Conservation (phyloP, 2,113 vertebrate genomes). For the Dissostichus mawsoni region DNA sequence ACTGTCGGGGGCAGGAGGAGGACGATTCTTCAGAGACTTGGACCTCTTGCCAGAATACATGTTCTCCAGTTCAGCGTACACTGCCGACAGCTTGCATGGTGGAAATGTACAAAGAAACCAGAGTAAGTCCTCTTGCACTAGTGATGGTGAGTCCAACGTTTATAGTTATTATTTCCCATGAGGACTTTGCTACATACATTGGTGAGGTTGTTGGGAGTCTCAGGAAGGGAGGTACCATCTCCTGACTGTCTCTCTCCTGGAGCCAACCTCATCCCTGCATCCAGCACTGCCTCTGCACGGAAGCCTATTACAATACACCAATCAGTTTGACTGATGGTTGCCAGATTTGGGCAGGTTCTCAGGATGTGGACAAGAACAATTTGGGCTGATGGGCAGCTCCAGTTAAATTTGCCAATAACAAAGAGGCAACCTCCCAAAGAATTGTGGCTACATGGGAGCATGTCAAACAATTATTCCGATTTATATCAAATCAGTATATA, state of each 20-base stretch:
- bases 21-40: constrained; percentile 81
- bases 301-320: constrained; percentile 68
- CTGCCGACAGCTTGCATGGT: constrained; percentile 89
- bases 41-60: constrained; percentile 90
- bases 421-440: neutral
- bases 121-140: constrained; percentile 29
- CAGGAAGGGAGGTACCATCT: constrained; percentile 94
- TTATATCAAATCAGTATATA: neutral
- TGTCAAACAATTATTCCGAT: neutral
- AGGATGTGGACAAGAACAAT: neutral
- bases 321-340: constrained; percentile 35
- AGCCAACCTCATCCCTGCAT: constrained; percentile 88
- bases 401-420: neutral
- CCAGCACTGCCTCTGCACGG: constrained; percentile 83
- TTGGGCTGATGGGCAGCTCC: neutral
- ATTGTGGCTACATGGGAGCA: constrained; percentile 8
- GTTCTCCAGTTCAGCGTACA: constrained; percentile 94
- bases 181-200: constrained; percentile 67
- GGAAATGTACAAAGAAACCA: constrained; percentile 46
- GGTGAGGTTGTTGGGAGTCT: constrained; percentile 94
- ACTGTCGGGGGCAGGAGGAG: constrained; percentile 85
- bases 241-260: constrained; percentile 96
- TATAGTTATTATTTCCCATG: constrained; percentile 2
- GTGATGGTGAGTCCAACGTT: neutral
- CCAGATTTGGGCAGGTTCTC: neutral